Evolutionary conservation across 2,888 invertebrate genomes (phyloP).

Genomic region (Clostera curtula): DNA sequence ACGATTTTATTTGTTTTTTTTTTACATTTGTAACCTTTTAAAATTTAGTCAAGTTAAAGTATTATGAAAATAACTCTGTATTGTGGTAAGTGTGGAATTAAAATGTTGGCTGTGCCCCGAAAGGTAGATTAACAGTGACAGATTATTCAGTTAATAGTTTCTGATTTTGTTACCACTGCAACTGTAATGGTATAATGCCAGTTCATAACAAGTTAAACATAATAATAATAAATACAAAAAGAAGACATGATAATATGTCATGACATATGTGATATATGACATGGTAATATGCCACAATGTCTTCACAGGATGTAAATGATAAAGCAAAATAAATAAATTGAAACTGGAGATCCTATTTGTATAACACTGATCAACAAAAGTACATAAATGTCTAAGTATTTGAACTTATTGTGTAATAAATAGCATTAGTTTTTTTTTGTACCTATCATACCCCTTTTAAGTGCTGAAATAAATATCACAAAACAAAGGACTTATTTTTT

Average conservation of each 20-base stretch:
- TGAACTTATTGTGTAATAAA: slow-evolving; percentile 43
- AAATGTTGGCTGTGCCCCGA: slow-evolving; percentile 57
- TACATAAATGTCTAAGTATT: slow-evolving; percentile 48
- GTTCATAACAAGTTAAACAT: slow-evolving; percentile 4
- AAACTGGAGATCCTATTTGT: slow-evolving; percentile 20
- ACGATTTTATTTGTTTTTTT: slow-evolving; percentile 13
- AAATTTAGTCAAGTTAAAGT: slow-evolving; percentile 29
- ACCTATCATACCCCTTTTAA: slow-evolving; percentile 51
- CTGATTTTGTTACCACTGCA: slow-evolving; percentile 13
- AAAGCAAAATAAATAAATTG: slow-evolving; percentile 14
- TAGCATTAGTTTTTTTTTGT: slow-evolving; percentile 51
- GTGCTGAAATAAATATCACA: slow-evolving; percentile 59
- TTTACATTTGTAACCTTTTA: slow-evolving; percentile 16
- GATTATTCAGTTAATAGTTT: slow-evolving; percentile 22
- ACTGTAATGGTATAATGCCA: slow-evolving; percentile 6
- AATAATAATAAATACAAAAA: slow-evolving; percentile 6
- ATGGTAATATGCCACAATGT: too few species aligned
- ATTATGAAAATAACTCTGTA: slow-evolving; percentile 35
- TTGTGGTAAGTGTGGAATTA: slow-evolving; percentile 45
- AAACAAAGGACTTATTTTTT: slow-evolving; percentile 22
- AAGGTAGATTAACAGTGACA: slow-evolving; percentile 26
- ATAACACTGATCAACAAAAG: slow-evolving; percentile 34
- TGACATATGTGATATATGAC: too few species aligned
- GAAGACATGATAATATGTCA: too few species aligned
- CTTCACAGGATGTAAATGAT: slow-evolving; percentile 27